Percentiles rank a stretch among this genome's conserved stretches.
These are phyloP conservation scores for Rhyacophila evoluta DNA, from an alignment of 2,888 invertebrate genomes.

Conservation along the genomic window DNA sequence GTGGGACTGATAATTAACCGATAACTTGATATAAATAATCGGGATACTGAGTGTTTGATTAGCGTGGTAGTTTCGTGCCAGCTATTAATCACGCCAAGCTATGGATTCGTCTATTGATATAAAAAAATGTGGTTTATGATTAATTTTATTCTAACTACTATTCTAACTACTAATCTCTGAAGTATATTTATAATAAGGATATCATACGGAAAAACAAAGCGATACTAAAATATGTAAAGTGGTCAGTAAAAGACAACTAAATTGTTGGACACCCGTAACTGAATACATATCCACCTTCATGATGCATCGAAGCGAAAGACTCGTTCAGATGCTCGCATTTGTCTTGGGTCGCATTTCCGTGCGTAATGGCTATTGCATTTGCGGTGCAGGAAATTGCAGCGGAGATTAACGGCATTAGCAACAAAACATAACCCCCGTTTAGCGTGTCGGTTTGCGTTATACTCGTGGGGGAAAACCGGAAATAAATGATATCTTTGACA, in stretches of 20 bases:
- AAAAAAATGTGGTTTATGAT: too few species aligned
- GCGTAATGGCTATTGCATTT: constrained; percentile 29
- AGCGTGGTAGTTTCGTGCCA: too few species aligned
- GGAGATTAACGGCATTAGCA: constrained; percentile 41
- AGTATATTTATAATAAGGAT: too few species aligned
- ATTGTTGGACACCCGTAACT: background rate
- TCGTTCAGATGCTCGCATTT: constrained; percentile 26
- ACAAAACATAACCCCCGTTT: constrained; percentile 15
- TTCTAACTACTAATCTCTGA: too few species aligned
- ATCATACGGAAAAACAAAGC: too few species aligned
- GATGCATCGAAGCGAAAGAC: background rate
- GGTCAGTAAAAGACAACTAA: background rate
- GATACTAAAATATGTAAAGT: too few species aligned
- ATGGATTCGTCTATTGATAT: too few species aligned
- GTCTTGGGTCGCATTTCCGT: constrained; percentile 43
- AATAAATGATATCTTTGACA: constrained; percentile 12
- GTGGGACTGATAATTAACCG: too few species aligned
- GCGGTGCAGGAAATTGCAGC: constrained; percentile 44
- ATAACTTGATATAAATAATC: too few species aligned
- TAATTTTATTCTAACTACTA: too few species aligned
- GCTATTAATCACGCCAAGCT: too few species aligned
- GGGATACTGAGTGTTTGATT: too few species aligned
- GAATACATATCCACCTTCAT: background rate
- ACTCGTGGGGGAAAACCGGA: background rate
- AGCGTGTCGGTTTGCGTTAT: background rate